Evolutionary conservation across 2,113 vertebrate species (phyloP).

Genomic region (Apteryx mantelli): DNA sequence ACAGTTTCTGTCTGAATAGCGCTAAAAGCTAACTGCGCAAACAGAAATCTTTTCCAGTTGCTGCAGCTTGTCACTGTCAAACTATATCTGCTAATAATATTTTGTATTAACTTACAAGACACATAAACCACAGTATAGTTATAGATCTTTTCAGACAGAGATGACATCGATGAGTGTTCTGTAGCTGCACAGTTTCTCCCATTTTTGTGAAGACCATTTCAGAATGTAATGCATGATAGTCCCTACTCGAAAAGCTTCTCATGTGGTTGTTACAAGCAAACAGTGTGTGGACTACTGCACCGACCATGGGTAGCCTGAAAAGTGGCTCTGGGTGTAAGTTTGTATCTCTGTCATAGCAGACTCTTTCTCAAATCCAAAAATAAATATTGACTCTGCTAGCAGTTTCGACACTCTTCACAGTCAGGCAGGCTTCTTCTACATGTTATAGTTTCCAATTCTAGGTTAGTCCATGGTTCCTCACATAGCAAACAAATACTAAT

Average conservation of each 20-base stretch:
- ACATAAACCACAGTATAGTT: accelerated
- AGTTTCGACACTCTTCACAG: accelerated
- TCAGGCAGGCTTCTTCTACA: not conserved
- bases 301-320: not conserved
- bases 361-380: not conserved
- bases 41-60: not conserved
- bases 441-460: not conserved
- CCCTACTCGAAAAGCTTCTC: too few relatives aligned
- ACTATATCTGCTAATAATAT: accelerated
- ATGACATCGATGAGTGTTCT: accelerated
- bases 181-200: too few relatives aligned
- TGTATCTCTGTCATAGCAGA: accelerated
- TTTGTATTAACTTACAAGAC: accelerated
- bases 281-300: accelerated
- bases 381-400: accelerated
- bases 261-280: accelerated
- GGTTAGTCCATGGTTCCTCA: not conserved
- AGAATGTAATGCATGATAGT: accelerated
- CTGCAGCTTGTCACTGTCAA: accelerated
- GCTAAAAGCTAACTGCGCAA: not conserved
- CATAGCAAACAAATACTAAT: not conserved
- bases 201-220: accelerated
- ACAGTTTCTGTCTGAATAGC: not conserved
- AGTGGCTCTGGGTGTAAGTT: accelerated
- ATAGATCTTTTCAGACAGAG: not conserved